These are phyloP conservation scores for Hippoglossus stenolepis DNA, from an alignment of 2,113 vertebrate species.

Conservation along the genomic window DNA sequence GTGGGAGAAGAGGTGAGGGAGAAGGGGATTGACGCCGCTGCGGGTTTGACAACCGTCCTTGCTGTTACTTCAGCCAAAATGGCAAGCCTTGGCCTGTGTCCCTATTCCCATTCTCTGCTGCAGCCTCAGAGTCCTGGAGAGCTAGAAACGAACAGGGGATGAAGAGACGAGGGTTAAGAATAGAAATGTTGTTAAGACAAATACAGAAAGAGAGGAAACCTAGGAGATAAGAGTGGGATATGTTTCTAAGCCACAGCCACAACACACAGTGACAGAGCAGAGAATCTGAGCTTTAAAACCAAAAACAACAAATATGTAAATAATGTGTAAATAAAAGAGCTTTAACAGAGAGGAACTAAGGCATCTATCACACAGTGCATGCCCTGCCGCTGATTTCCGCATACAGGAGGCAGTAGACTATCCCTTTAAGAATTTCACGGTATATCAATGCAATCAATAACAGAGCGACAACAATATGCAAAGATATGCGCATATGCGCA, in stretches of 20 bases:
- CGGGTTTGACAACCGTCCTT: conserved; percentile 78
- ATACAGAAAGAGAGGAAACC: conserved; percentile 62
- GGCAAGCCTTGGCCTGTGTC: conserved; percentile 80
- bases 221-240: conserved; percentile 21
- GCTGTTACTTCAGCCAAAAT: conserved; percentile 82
- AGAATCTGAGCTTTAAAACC: conserved; percentile 16
- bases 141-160: conserved; percentile 72
- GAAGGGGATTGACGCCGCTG: conserved; percentile 69
- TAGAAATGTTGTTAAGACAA: conserved; percentile 66
- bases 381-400: conserved; percentile 72
- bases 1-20: conserved; percentile 68
- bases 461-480: conserved; percentile 85
- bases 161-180: conserved; percentile 79
- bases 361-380: conserved; percentile 26
- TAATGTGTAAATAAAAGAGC: conserved; percentile 24
- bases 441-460: conserved; percentile 85
- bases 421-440: conserved; percentile 84
- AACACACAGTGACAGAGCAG: neutral
- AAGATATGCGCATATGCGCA: conserved; percentile 86
- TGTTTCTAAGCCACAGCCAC: conserved; percentile 13
- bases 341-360: conserved; percentile 24
- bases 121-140: conserved; percentile 77
- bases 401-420: conserved; percentile 74
- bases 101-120: conserved; percentile 83
- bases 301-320: conserved; percentile 27